Percentiles rank a stretch among this genome's conserved stretches.
Evolutionary conservation across 2,113 vertebrate genomes (phyloP).

Genomic region (Anas platyrhynchos): DNA sequence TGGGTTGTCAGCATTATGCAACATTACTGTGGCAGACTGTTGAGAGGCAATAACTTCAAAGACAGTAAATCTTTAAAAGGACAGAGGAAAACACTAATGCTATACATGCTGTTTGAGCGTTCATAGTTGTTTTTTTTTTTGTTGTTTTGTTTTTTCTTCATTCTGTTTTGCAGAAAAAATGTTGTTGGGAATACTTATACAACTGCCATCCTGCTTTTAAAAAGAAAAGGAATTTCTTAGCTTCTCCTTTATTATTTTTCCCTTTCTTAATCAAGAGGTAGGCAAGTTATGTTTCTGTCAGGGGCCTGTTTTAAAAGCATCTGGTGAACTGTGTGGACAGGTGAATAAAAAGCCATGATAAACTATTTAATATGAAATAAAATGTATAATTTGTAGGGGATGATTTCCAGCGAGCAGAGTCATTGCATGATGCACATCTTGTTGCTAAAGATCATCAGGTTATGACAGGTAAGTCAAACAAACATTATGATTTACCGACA

Average conservation of each 20-base stretch:
- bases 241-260: background rate
- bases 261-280: background rate
- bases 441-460: background rate
- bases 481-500: background rate
- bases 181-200: background rate
- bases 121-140: background rate
- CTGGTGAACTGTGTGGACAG: background rate
- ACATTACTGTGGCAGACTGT: background rate
- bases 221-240: background rate
- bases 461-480: background rate
- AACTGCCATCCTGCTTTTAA: background rate
- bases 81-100: background rate
- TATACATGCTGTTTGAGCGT: background rate
- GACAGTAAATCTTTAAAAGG: conserved; percentile 1
- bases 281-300: background rate
- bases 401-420: background rate
- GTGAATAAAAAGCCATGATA: background rate
- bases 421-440: background rate
- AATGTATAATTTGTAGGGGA: background rate
- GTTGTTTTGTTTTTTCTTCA: background rate
- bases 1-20: background rate
- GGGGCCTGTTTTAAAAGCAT: background rate
- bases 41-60: background rate
- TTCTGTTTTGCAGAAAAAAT: background rate
- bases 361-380: no score